Percentiles rank a stretch among this genome's conserved stretches.
phyloP scores from a whole-genome alignment of 2,888 invertebrate species.

The Podabrus alpinus region DNA sequence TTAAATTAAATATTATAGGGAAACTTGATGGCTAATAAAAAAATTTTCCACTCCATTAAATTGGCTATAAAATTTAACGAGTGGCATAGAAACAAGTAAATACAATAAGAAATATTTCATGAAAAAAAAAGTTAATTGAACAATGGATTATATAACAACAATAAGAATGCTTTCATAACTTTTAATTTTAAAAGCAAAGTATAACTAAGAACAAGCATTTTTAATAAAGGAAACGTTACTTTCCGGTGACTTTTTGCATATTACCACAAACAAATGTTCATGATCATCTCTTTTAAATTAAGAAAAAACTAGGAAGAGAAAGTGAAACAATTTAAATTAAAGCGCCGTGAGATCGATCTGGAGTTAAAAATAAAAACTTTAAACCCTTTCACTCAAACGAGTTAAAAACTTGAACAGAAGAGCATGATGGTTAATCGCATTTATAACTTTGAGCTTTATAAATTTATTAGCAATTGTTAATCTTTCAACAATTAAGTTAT shows the following conservation, averaged over 20 bases:
- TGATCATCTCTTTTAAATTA: slow-evolving; percentile 10
- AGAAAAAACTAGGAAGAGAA: slow-evolving; percentile 28
- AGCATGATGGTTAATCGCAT: not conserved
- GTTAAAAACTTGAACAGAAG: not conserved
- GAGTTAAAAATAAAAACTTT: slow-evolving; percentile 11
- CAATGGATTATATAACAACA: not conserved
- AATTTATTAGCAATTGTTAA: not conserved
- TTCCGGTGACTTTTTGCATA: not conserved
- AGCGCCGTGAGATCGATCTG: slow-evolving; percentile 11
- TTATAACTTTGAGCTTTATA: not conserved
- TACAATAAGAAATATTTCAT: not conserved
- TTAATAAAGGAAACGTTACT: not conserved
- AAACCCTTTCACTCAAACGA: slow-evolving; percentile 20
- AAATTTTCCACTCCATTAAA: not conserved
- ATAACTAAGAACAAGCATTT: not conserved
- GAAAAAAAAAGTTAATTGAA: not conserved
- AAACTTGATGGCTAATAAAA: not conserved
- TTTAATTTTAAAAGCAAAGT: not conserved
- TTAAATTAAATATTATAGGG: not conserved
- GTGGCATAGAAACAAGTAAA: not conserved
- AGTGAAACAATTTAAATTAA: slow-evolving; percentile 25
- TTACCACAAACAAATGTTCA: not conserved
- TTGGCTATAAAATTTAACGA: not conserved
- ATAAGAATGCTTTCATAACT: not conserved
- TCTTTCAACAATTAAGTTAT: not conserved